A percentile compares a stretch with the other conserved stretches of the same genome.
These are phyloP conservation scores for Acrocephalus kingi DNA, from an alignment of 2,113 vertebrate genomes.

Conservation along the genomic window DNA sequence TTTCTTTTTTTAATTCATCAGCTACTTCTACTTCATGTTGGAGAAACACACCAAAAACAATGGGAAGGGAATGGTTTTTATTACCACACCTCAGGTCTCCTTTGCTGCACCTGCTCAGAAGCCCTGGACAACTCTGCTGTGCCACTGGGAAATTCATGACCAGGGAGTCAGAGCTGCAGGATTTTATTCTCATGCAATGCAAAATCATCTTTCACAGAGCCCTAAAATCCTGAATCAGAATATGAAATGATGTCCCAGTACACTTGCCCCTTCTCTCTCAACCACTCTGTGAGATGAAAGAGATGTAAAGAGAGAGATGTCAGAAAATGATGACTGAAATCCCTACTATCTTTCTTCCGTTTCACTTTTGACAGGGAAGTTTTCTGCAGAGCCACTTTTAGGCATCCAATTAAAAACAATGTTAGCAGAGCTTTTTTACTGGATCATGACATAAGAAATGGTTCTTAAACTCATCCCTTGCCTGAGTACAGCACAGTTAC, in stretches of 20 bases:
- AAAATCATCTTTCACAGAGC: not conserved
- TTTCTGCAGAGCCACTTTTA: not conserved
- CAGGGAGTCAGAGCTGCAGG: not conserved
- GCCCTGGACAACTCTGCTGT: rapidly evolving
- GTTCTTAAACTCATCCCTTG: not conserved
- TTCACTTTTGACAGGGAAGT: not conserved
- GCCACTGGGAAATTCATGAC: not conserved
- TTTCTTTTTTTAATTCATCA: not conserved
- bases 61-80: not conserved
- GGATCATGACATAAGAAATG: not conserved
- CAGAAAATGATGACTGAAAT: not conserved
- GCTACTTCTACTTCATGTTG: not conserved
- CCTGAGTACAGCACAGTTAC: not conserved
- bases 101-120: not conserved
- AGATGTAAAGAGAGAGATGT: not conserved
- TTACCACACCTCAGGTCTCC: not conserved
- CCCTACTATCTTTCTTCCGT: not conserved
- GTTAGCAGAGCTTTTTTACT: not conserved
- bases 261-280: not conserved
- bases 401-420: not conserved
- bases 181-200: not conserved
- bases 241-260: not conserved
- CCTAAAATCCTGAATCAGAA: not conserved
- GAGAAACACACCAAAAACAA: not conserved
- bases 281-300: not conserved